Conservation (phyloP, 2,797 vertebrate genomes). For the Cuniculus paca region DNA sequence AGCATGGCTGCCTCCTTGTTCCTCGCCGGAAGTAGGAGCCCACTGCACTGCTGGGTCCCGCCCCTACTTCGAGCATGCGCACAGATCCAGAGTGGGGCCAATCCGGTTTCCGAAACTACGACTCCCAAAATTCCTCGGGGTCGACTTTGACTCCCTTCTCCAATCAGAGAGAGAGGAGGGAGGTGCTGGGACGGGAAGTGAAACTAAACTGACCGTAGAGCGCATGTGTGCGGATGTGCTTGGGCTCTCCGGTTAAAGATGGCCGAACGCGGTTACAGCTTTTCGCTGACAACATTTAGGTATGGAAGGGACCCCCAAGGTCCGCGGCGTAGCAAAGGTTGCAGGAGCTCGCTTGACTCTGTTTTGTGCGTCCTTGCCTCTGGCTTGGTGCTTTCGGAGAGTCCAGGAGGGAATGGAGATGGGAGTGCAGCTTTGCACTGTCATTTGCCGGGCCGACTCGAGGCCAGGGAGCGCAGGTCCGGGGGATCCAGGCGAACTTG, state of each 20-base stretch:
- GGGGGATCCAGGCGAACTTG: background rate
- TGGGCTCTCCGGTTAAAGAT: conserved; percentile 87
- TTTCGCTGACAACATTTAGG: conserved; percentile 99
- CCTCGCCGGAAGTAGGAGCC: accelerated
- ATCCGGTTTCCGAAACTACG: background rate
- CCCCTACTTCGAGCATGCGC: accelerated
- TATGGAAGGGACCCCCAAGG: conserved; percentile 72
- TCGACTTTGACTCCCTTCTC: background rate
- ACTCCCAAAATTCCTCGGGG: conserved; percentile 19
- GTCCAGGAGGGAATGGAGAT: background rate
- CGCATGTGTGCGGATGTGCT: conserved; percentile 61
- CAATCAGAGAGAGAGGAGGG: conserved; percentile 68
- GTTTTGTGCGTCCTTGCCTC: background rate
- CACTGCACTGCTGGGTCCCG: accelerated
- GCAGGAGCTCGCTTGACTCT: background rate
- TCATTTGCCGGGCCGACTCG: conserved; percentile 53
- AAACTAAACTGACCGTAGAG: background rate
- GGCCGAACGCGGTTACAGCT: conserved; percentile 98
- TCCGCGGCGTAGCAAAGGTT: conserved; percentile 69
- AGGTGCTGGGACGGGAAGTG: background rate
- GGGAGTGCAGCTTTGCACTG: conserved; percentile 75
- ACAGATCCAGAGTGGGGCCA: accelerated
- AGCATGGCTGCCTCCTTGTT: conserved; percentile 31
- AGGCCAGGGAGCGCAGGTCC: background rate
- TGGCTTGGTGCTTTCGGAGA: background rate